Evolutionary conservation across 2,797 vertebrate genomes (phyloP), one percentile per base, ranked within the genome.

Genomic region (Enteromius argenteus): DNA sequence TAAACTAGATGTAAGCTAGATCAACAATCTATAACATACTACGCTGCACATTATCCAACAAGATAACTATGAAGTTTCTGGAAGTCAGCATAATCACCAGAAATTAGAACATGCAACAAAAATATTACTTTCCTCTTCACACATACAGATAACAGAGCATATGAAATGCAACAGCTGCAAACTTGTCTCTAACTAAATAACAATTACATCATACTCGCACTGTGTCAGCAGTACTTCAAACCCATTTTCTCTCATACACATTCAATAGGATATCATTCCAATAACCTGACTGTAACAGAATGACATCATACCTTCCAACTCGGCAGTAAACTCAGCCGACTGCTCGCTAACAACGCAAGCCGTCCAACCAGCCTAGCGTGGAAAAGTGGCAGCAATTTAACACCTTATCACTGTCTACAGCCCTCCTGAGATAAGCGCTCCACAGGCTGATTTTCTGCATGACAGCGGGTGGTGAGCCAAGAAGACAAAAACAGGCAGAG

Each of bases 381-480:
- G 17, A 86, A 60, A 21, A n/a, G 68, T 49, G 60, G n/a, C 51
- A 79, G 27, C 19, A 82, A 82, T 74, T 64, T 35, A 71, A 73
- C 53, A 74, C 73, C 14, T 35, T 64, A 85, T 39, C 23, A 27
- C 75, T 49, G 56, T 37, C 56, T 71, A 75, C 35, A 68, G 49
- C 80, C 62, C 80, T 82, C 51, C 42, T 80, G 84, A 46, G 60
- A 84, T 84, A 81, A 84, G 83, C 27, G 11, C n/a, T 85, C 77
- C 68, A 69, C 72, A 77, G 79, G 39, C n/a, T 87, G 49, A 49
- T 85, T 60, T 58, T 82, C 74, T 21, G 27, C 53, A 51, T 62
- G 44, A 78, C 39, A 72, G 23, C 37, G 6, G 84, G 90, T 53
- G 88, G 4, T 51, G 60, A 86, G 42, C 35, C 21, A 53, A 79